phyloP scores from a whole-genome alignment of 2,797 vertebrate species.

The Otolemur crassicaudatus region DNA sequence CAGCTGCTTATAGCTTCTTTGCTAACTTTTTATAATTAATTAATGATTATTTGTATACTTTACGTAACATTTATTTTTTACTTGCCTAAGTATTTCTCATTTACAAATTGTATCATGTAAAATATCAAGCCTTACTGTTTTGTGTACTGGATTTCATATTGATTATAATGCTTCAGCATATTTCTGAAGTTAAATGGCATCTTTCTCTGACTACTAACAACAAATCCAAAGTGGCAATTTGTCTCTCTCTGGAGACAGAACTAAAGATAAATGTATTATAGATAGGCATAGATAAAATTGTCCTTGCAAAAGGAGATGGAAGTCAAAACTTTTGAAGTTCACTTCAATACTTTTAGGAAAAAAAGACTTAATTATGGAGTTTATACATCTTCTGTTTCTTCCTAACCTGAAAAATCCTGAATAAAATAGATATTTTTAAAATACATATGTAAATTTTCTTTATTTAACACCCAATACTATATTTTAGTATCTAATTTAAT shows the following conservation, averaged over 20 bases:
- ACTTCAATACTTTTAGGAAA: neutral
- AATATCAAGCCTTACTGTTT: neutral
- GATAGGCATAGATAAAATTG: neutral
- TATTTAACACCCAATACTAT: neutral
- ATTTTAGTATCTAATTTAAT: neutral
- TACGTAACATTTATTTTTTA: neutral
- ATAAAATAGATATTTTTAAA: neutral
- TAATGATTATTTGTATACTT: too few species aligned
- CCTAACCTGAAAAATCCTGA: neutral
- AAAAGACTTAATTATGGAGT: neutral
- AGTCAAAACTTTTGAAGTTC: neutral
- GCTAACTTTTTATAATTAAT: too few species aligned
- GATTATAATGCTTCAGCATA: neutral
- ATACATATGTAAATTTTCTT: neutral
- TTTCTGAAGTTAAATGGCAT: neutral
- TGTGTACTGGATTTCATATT: neutral
- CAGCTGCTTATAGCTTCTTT: neutral
- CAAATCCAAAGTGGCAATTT: neutral
- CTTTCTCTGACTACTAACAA: neutral
- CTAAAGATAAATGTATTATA: neutral
- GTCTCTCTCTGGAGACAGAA: neutral
- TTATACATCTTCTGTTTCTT: neutral
- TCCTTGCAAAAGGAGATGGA: neutral
- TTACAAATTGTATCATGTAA: neutral
- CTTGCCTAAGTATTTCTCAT: neutral